Evolutionary conservation across 53 echinoderm and acorn worm genomes (phyloP), one percentile per base, ranked within the genome.

Genomic region (Paelopatides confundens): DNA sequence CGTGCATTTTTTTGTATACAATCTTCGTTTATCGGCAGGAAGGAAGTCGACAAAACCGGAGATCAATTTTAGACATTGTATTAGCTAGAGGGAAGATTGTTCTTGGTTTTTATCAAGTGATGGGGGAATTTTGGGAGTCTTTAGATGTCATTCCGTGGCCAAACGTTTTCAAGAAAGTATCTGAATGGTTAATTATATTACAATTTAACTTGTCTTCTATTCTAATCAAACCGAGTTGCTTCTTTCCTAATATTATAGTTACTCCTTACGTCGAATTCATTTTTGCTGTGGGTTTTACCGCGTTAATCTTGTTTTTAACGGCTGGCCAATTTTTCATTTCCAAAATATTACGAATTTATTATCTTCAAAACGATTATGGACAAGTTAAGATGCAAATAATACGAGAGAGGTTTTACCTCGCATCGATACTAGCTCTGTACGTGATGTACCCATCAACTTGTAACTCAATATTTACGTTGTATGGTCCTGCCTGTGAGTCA

Each of bases 371-470:
- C n/a, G n/a, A n/a, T n/a, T n/a, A n/a, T n/a, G n/a, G n/a, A n/a
- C n/a, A n/a, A n/a, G n/a, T n/a, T n/a, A n/a, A n/a, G n/a, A n/a
- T n/a, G n/a, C 43, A 11, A 43, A 43, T 9, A 11, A 43, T 43
- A 43, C 43, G 43, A 54, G 58, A 54, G 5, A 15, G 23, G 2
- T 5, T 54, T 21, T 54, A 21, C 5, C 26, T 54, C 5, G 58
- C 58, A 17, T 18, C 58, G 3, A 13, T 92, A 0, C 30, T 88
- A 18, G 12, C 87, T 54, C 90, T 93, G 38, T 93, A 87, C 66
- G 26, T 93, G 2, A 78, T 90, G 0, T 93, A 93, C 38, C 86
- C 90, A 26, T 71, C 85, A 8, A 49, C 77, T 6, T 90, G 88
- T 36, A 77, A 76, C 38, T 76, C 66, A 12, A 88, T 93, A 3